Evolutionary conservation across 1,140 invertebrate species (phyloP), one percentile per base, ranked within the genome.

Genomic region (Sitobion miscanthi): DNA sequence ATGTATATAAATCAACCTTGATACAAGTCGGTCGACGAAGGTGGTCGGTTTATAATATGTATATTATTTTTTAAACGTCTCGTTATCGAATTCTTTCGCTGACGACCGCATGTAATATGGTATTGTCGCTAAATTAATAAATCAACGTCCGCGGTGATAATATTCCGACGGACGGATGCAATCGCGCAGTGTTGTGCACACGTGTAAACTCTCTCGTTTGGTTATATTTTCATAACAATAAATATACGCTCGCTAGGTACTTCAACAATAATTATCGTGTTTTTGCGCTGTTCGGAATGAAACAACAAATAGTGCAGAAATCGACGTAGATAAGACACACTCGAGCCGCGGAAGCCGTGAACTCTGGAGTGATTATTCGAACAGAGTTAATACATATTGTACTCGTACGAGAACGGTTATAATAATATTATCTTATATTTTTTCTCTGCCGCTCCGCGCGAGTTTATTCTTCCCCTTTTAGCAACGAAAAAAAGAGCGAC

Each of bases 231-330:
- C 23, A 86, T n/a, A n/a, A 47, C 45, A 86, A 47, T 86, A 25
- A 25, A 86, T 42, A 30, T 30, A 11, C 25, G 42, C 25, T 42
- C 25, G 11, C 1, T n/a, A 0, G 85, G 23, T 47, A 47, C 85
- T 86, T 30, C 42, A 45, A 47, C 45, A 45, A 47, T 47, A 30
- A 35, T 88, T 54, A 88, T 88, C n/a, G 87, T 35, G 47, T 88
- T 87, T 49, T 88, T 35, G 87, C 30, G 47, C n/a, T n/a, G 7
- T 6, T 83, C n/a, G 5, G 17, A 52, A 52, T 45, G 47, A 49
- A 35, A 88, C 17, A 45, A 88, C n/a, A 88, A 88, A 88, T 21
- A 38, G 87, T 88, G 21, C 87, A 52, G 87, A 88, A 88, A 88
- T 88, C n/a, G 87, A 86, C 30, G 42, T 30, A 35, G 87, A 88